phyloP scores from a whole-genome alignment of 1,140 invertebrate species.

The Drosophila seguyi region DNA sequence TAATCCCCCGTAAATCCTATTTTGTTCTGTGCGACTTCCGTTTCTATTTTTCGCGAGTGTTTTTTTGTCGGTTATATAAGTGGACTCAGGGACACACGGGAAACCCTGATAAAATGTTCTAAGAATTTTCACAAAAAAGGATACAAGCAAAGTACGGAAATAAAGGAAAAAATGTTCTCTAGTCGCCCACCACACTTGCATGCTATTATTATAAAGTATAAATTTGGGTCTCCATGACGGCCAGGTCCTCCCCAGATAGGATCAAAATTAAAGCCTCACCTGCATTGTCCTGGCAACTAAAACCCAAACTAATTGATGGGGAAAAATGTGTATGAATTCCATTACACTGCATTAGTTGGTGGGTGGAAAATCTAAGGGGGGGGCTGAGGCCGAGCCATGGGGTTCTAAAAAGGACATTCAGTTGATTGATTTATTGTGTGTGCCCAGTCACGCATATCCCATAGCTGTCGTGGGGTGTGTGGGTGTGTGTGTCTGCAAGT shows the following conservation, averaged over 20 bases:
- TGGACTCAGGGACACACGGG: conserved; percentile 1
- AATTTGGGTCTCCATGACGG: conserved; percentile 9
- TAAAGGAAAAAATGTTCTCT: background rate
- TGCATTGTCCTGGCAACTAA: conserved; percentile 20
- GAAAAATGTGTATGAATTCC: conserved; percentile 25
- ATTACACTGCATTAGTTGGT: conserved; percentile 41
- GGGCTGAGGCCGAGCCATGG: background rate
- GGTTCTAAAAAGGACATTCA: conserved; percentile 6
- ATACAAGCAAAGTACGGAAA: conserved; percentile 23
- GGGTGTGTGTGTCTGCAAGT: background rate
- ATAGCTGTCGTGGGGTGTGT: conserved; percentile 30
- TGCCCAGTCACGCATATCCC: conserved; percentile 39
- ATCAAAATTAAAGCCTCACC: conserved; percentile 2
- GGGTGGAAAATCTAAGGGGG: conserved; percentile 1
- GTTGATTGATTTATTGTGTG: conserved; percentile 58
- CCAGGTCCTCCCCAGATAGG: background rate
- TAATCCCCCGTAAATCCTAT: background rate
- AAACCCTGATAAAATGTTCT: background rate
- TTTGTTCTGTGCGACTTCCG: conserved; percentile 23
- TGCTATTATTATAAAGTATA: conserved; percentile 1
- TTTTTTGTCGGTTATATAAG: conserved; percentile 44
- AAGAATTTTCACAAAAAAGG: background rate
- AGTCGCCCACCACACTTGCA: conserved; percentile 6
- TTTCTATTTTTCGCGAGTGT: conserved; percentile 30
- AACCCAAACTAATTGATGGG: conserved; percentile 12